Percentiles rank a stretch among this genome's conserved stretches.
These are phyloP conservation scores for Maniola hyperantus DNA, from an alignment of 2,888 invertebrate species.

Conservation along the genomic window DNA sequence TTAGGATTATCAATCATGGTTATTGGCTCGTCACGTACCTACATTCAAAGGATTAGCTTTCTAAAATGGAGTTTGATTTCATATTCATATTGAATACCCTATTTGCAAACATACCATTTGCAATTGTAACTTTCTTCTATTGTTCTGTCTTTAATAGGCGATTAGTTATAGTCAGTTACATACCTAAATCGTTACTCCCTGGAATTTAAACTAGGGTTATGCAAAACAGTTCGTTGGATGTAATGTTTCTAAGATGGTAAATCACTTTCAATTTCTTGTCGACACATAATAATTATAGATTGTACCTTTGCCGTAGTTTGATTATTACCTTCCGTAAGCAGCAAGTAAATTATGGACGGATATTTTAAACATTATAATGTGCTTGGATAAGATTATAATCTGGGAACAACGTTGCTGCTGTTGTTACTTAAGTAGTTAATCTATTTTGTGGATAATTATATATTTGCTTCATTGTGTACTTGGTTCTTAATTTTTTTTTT, in stretches of 20 bases:
- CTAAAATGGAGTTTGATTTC: conserved; percentile 55
- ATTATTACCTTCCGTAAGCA: conserved; percentile 29
- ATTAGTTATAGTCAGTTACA: conserved; percentile 12
- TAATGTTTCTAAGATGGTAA: conserved; percentile 33
- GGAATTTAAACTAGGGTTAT: conserved; percentile 39
- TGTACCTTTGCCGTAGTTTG: conserved; percentile 19
- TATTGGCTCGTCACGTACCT: conserved; percentile 56
- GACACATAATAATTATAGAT: conserved; percentile 30
- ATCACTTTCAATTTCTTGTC: conserved; percentile 42
- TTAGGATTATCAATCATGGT: conserved; percentile 56
- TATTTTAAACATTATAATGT: conserved; percentile 26
- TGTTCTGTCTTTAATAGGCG: conserved; percentile 38
- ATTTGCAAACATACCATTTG: conserved; percentile 39
- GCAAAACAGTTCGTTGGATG: conserved; percentile 37
- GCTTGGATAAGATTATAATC: conserved; percentile 11
- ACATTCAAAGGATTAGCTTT: conserved; percentile 74
- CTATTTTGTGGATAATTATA: neutral
- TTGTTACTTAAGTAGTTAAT: no score
- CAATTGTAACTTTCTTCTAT: conserved; percentile 45
- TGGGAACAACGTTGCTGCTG: neutral
- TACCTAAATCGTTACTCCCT: conserved; percentile 32
- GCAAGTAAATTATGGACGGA: conserved; percentile 21
- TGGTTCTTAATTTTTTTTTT: neutral
- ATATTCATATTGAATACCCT: conserved; percentile 46
- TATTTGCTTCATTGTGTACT: neutral